Base-by-base conservation (phyloP, 1,140 invertebrate genomes). In the Neodiprion virginianus region DNA sequence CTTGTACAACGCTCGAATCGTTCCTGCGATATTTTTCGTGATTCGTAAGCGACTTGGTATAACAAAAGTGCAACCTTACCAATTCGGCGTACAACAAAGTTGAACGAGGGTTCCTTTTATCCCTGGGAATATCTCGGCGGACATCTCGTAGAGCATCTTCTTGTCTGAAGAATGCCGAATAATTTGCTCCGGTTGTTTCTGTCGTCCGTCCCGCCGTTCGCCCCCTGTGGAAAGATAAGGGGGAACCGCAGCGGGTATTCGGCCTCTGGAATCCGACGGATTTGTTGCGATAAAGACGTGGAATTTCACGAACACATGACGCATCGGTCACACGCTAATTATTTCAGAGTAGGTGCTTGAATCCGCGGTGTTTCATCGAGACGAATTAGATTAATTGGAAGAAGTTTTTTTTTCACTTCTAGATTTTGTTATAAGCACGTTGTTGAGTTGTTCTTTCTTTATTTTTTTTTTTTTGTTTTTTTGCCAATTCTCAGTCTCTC, bases 171-270 rank as follows among this genome's bases (percentile, higher is more conserved):
- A 61, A 61, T 61, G 53, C 53, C 53, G 53, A 61, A 61, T 61
- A 61, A 61, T 61, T 61, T 61, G 53, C 53, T 61, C 53, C 53
- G 53, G 53, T 61, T 61, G 53, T 61, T 61, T 61, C 53, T 61
- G 53, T 17, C 53, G 11, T 17, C 5, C n/a, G n/a, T 61, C 53
- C 53, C 53, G 53, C 53, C n/a, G 28, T 40, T 40, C 28, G 28
- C 28, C 28, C 28, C 28, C 28, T 40, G 28, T 40, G 28, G 28
- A 40, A 40, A 40, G 28, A 40, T 40, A 40, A 40, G 28, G 28
- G 2, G 28, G 28, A 61, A 61, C 11, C 11, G 53, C 53, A 17
- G n/a, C 53, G n/a, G 53, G 53, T 61, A 61, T 61, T 61, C 53
- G 53, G 53, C n/a, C 53, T 17, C 5, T 61, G 53, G 53, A 61